Base-by-base conservation (phyloP, 2,888 invertebrate genomes). In the Sthenelais limicola region DNA sequence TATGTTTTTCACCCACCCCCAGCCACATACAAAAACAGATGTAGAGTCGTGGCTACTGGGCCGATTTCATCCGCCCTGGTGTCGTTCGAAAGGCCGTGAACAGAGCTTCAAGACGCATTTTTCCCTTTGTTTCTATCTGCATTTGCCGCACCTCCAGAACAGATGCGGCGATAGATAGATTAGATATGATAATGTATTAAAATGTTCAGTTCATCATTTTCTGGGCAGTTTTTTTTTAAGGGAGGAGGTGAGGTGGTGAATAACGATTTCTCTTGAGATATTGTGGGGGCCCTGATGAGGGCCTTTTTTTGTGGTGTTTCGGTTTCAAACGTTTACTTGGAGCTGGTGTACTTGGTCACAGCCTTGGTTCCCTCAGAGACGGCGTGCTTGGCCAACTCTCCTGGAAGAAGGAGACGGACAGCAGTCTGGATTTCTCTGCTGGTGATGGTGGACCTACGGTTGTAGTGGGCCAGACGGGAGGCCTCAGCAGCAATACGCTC, bases 321-420 rank as follows among this genome's bases (percentile, higher is more conserved):
- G 21, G 24, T 32, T 26, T 26, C 4, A 7, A 33, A 28, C 28
- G 33, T 54, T 48, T 79, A 76, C 74, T 81, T 80, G 77, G 80
- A 80, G 79, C 78, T 80, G 52, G 81, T 82, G 77, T 82, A 82
- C 74, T 82, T 82, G 71, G 82, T 82, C 33, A 82, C 81, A 21
- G 77, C 81, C 73, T 82, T 82, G 66, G 82, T 82, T 52, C 81
- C 80, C 68, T 81, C 81, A 47, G 73, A 75, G 43, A 82, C 91
- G 0, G 93, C 92, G 84, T 93, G 93, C 75, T 92, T 92, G 0
- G 92, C 91, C 73, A 94, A 84, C 82, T 94, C 93, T 5, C 92
- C 93, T 0, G 93, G 93, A 3, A 93, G 86, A 0, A 93, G 81
- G 0, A 93, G 88, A 51, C 91, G 90, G 0, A 92, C 91, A 0